These are phyloP conservation scores for Ctenicera cuprea DNA, from an alignment of 2,888 invertebrate genomes.

Conservation along the genomic window DNA sequence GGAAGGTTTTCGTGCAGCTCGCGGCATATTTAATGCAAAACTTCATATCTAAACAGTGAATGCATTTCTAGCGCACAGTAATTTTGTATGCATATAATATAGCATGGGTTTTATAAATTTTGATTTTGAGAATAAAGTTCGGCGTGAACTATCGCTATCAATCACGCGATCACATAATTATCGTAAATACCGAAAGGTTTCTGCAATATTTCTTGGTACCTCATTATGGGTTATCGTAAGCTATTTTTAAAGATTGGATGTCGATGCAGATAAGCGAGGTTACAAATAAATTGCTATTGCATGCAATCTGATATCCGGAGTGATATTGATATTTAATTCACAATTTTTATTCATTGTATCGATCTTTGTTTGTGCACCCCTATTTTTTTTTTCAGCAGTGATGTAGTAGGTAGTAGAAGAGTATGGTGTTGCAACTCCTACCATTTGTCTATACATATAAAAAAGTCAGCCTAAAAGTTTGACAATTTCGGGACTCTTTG, in stretches of 20 bases:
- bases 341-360: slow-evolving; percentile 4
- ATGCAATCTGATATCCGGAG: slow-evolving; percentile 25
- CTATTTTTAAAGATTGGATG: slow-evolving; percentile 42
- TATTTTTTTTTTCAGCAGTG: neutral
- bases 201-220: slow-evolving; percentile 46
- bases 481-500: too few species aligned
- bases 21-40: slow-evolving; percentile 20
- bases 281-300: slow-evolving; percentile 43
- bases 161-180: slow-evolving; percentile 57
- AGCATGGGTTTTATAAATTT: slow-evolving; percentile 31
- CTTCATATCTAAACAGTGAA: slow-evolving; percentile 9
- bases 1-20: neutral
- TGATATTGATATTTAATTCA: slow-evolving; percentile 19
- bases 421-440: too few species aligned
- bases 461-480: too few species aligned
- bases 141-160: slow-evolving; percentile 49
- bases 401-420: too few species aligned
- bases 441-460: too few species aligned
- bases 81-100: slow-evolving; percentile 27
- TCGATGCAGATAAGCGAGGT: slow-evolving; percentile 36
- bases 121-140: slow-evolving; percentile 37
- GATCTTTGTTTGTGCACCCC: neutral
- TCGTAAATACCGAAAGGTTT: slow-evolving; percentile 54
- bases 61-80: slow-evolving; percentile 32
- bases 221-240: slow-evolving; percentile 33